These are phyloP conservation scores for Temnothorax longispinosus DNA, from an alignment of 1,140 invertebrate species.

Conservation along the genomic window DNA sequence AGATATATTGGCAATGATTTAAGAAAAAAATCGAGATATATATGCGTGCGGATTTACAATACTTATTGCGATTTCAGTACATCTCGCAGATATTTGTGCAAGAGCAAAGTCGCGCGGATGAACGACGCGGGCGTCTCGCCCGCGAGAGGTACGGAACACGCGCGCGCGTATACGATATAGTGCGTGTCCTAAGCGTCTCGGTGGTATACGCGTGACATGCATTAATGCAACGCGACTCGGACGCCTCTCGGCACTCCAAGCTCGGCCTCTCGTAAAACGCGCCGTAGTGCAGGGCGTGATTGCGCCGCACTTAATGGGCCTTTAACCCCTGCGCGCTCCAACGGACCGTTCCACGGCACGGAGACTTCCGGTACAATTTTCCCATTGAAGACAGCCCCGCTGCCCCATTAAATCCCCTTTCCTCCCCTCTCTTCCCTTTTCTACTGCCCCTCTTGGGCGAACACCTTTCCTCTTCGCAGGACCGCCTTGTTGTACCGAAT, in stretches of 20 bases:
- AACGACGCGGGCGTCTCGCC: background rate
- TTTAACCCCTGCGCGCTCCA: constrained; percentile 71
- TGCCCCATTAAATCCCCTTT: constrained; percentile 70
- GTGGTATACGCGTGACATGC: constrained; percentile 38
- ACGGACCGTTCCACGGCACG: constrained; percentile 44
- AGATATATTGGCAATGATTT: too few species aligned
- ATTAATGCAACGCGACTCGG: constrained; percentile 61
- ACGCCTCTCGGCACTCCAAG: constrained; percentile 41
- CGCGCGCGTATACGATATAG: background rate
- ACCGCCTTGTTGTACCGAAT: background rate
- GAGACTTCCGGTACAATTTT: constrained; percentile 81
- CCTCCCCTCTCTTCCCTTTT: background rate
- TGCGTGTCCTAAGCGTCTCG: constrained; percentile 4
- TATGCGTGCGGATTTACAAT: background rate
- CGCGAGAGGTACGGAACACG: background rate
- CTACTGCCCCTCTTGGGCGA: constrained; percentile 1
- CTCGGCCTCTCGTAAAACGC: constrained; percentile 46
- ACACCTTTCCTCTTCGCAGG: background rate
- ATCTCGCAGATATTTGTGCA: background rate
- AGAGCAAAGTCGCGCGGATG: background rate
- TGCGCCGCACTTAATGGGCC: constrained; percentile 78
- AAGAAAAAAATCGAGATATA: background rate
- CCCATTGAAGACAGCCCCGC: constrained; percentile 72
- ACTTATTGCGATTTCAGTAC: background rate
- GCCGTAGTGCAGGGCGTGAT: constrained; percentile 68